Percentiles rank a stretch among this genome's conserved stretches.
phyloP scores from a whole-genome alignment of 2,113 vertebrate species.

The Tragelaphus imberbis region DNA sequence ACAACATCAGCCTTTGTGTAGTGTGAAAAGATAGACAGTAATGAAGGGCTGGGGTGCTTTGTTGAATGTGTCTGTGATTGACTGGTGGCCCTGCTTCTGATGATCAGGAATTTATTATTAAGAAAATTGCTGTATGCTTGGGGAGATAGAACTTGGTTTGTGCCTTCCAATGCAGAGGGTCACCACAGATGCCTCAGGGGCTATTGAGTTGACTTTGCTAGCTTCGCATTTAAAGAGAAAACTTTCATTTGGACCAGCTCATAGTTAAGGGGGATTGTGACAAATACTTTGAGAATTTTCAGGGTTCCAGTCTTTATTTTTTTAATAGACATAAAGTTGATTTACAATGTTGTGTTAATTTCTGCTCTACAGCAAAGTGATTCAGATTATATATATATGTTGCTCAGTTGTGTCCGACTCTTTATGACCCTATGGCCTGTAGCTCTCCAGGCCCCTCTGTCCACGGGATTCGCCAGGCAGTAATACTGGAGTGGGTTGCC shows the following conservation, averaged over 20 bases:
- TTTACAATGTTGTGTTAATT: neutral
- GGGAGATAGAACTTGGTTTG: neutral
- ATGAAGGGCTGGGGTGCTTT: neutral
- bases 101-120: slow-evolving; percentile 22
- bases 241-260: neutral
- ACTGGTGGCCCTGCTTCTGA: neutral
- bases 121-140: neutral
- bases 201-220: neutral
- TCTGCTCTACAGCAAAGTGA: neutral
- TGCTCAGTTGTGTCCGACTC: neutral
- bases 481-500: neutral
- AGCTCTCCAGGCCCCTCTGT: neutral
- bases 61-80: neutral
- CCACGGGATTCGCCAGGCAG: neutral
- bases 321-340: neutral
- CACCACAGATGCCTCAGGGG: neutral
- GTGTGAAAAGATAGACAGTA: neutral
- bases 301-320: neutral
- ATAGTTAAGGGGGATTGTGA: neutral
- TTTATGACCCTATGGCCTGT: neutral
- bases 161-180: neutral
- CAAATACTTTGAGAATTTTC: neutral
- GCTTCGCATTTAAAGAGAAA: neutral
- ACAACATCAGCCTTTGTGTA: neutral
- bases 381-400: neutral